A percentile compares a stretch with the other conserved stretches of the same genome.
These are phyloP conservation scores for Syngnathus typhle DNA, from an alignment of 2,113 vertebrate genomes.

Conservation along the genomic window DNA sequence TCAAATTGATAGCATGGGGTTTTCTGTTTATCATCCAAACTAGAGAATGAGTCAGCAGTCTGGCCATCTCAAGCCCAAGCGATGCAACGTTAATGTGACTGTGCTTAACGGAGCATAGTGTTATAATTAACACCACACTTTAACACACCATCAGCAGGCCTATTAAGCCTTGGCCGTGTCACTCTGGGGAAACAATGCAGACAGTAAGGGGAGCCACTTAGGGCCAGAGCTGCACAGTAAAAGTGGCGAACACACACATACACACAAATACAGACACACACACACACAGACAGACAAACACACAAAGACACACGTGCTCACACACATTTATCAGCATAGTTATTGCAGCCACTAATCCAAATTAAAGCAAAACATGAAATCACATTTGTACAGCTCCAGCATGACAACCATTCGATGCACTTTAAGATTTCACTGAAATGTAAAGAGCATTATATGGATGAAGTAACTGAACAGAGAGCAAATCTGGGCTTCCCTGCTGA, in stretches of 20 bases:
- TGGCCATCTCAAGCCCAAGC: conserved; percentile 19
- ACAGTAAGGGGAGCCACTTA: conserved; percentile 38
- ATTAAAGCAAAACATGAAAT: not conserved
- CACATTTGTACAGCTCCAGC: not conserved
- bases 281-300: not conserved
- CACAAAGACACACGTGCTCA: not conserved
- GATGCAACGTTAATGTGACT: conserved; percentile 40
- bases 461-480: too few species aligned
- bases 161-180: conserved; percentile 55
- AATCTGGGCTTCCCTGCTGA: too few species aligned
- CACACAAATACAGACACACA: not conserved
- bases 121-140: conserved; percentile 62
- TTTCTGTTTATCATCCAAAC: conserved; percentile 9
- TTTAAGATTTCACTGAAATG: too few species aligned
- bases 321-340: not conserved
- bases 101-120: conserved; percentile 48
- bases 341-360: conserved; percentile 15
- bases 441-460: too few species aligned
- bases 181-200: conserved; percentile 48
- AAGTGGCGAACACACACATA: not conserved
- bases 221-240: conserved; percentile 20
- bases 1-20: conserved; percentile 1
- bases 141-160: conserved; percentile 52
- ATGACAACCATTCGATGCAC: not conserved
- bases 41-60: conserved; percentile 36